Evolutionary conservation across 2,888 invertebrate species (phyloP).

Genomic region (Trissolcus brochymenae): DNA sequence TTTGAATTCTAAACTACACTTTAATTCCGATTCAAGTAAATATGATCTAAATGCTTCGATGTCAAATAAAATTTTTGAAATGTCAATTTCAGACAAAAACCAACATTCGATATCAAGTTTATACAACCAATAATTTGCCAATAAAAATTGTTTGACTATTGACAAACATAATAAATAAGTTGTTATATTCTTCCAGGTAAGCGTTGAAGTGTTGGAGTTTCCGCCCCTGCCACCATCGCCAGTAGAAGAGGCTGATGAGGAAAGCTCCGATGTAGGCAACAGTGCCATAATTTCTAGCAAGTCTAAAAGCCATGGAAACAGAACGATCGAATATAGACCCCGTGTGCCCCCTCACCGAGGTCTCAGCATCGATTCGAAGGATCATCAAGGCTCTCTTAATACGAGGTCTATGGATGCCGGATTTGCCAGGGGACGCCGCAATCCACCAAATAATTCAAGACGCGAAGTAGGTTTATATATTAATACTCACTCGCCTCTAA

Average conservation of each 20-base stretch:
- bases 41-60: no score
- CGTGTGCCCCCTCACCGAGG: constrained; percentile 87
- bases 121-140: not conserved
- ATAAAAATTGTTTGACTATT: not conserved
- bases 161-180: not conserved
- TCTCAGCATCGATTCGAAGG: constrained; percentile 70
- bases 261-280: constrained; percentile 81
- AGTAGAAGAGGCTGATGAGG: constrained; percentile 87
- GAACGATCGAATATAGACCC: constrained; percentile 77
- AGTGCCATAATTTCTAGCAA: constrained; percentile 61
- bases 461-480: constrained; percentile 72
- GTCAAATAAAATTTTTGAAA: no score
- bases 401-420: constrained; percentile 85
- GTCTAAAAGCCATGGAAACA: constrained; percentile 66
- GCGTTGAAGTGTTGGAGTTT: constrained; percentile 83
- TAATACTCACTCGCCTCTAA: constrained; percentile 21
- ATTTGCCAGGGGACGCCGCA: constrained; percentile 67
- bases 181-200: constrained; percentile 65
- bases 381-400: constrained; percentile 82
- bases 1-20: no score
- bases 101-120: not conserved
- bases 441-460: constrained; percentile 71
- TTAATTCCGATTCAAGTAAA: no score
- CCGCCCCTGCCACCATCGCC: constrained; percentile 91
- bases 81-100: no score